Base-by-base conservation (phyloP, 2,113 vertebrate genomes). In the Tyto alba region DNA sequence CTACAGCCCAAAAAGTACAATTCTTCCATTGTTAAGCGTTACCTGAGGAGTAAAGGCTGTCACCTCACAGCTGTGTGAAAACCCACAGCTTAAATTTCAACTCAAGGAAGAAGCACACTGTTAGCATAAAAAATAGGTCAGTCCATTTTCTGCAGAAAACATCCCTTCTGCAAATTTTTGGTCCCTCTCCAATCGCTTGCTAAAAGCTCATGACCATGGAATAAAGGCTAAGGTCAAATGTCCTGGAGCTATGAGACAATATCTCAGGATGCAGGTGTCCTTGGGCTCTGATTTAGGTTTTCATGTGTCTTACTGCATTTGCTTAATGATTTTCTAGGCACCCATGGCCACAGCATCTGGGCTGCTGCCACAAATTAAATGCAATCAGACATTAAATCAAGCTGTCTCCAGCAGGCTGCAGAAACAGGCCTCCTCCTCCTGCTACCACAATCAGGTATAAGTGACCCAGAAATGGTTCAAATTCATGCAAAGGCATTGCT, bases 241-340 rank as follows among this genome's bases (percentile, higher is more conserved):
- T 81, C 95, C 84, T 13, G 38, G 89, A 90, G 96, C 91, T 92
- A 36, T 79, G 84, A 96, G 81, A 55, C 38, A 87, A 36, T 88
- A 96, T 87, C 91, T 96, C 94, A 88, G 92, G 91, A 94, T 92
- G 50, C 84, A 94, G 91, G 87, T 95, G 96, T 90, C 92, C 96
- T 94, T 95, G 96, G 91, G 92, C 84, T 91, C 89, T 96, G 94
- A 96, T 92, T 96, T 93, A 96, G 80, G 57, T 94, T 93, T 96
- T 87, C 89, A 89, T 85, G 96, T 89, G 94, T 96, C 96, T 96
- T 91, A 89, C 90, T 96, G 95, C 92, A 96, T 96, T 96, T 97
- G 74, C 74, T 89, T 96, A 96, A 96, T 95, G 92, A 95, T 96
- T 76, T 96, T 85, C 92, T 59, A 95, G 96, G 93, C 84, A 95